These are phyloP conservation scores for Desmodus rotundus DNA, from an alignment of 2,113 vertebrate genomes.

Conservation along the genomic window DNA sequence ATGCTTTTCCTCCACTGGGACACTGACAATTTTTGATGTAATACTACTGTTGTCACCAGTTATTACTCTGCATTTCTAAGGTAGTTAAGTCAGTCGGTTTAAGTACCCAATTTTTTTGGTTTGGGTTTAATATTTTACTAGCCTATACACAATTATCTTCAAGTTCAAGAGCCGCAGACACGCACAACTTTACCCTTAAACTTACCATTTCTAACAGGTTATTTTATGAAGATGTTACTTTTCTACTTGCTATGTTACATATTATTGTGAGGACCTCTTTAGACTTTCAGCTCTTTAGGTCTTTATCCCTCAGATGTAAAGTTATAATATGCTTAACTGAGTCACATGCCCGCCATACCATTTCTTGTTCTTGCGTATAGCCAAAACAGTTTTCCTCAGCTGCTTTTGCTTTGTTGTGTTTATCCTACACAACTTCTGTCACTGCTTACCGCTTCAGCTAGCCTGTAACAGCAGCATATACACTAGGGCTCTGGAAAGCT, in stretches of 20 bases:
- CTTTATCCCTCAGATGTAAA: neutral
- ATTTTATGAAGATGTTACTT: slow-evolving; percentile 40
- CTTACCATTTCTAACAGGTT: slow-evolving; percentile 28
- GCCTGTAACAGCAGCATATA: neutral
- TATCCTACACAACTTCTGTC: neutral
- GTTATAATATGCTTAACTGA: neutral
- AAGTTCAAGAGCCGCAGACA: slow-evolving; percentile 50
- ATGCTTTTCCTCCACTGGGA: neutral
- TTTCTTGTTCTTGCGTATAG: slow-evolving; percentile 11
- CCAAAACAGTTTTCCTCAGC: slow-evolving; percentile 20
- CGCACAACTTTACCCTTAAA: slow-evolving; percentile 53
- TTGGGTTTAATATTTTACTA: neutral
- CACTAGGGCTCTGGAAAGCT: neutral
- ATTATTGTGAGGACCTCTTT: neutral
- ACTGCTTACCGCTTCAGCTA: neutral
- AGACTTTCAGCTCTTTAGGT: neutral
- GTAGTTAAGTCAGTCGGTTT: neutral
- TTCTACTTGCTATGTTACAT: slow-evolving; percentile 5
- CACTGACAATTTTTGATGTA: slow-evolving; percentile 12
- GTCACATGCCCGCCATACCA: neutral
- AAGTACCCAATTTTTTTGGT: neutral
- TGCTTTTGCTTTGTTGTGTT: neutral
- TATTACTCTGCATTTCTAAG: slow-evolving; percentile 28
- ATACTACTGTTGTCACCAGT: neutral
- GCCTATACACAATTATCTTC: neutral